phyloP scores from a whole-genome alignment of 1,140 invertebrate genomes.

The Yoshiicerus persimilis region DNA sequence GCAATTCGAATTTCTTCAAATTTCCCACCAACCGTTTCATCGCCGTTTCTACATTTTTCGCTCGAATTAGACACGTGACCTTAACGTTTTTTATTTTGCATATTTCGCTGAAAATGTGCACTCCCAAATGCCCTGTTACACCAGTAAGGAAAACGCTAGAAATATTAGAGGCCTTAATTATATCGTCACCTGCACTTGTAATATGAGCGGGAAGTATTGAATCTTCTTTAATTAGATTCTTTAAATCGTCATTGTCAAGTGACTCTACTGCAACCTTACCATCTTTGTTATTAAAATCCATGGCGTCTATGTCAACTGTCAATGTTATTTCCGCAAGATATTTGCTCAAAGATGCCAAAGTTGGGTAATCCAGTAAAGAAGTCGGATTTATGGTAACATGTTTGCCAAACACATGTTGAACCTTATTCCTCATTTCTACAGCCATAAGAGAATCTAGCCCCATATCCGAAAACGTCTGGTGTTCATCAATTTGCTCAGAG shows the following conservation, averaged over 20 bases:
- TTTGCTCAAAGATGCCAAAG: background rate
- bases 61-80: background rate
- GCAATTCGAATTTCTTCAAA: background rate
- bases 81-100: background rate
- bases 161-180: background rate
- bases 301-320: background rate
- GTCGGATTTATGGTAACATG: background rate
- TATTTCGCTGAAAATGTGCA: background rate
- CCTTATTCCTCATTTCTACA: slow-evolving; percentile 26
- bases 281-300: background rate
- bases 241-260: background rate
- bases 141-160: background rate
- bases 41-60: background rate
- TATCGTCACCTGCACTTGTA: background rate
- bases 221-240: background rate
- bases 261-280: background rate
- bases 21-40: background rate
- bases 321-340: background rate
- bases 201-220: background rate
- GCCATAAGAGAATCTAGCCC: slow-evolving; percentile 25
- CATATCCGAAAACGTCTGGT: slow-evolving; percentile 9
- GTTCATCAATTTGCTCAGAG: slow-evolving; percentile 7
- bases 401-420: background rate
- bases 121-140: slow-evolving; percentile 3
- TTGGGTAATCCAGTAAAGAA: background rate